These are phyloP conservation scores for Trachelus stipa DNA, from an alignment of 2,888 invertebrate species.

Conservation along the genomic window DNA sequence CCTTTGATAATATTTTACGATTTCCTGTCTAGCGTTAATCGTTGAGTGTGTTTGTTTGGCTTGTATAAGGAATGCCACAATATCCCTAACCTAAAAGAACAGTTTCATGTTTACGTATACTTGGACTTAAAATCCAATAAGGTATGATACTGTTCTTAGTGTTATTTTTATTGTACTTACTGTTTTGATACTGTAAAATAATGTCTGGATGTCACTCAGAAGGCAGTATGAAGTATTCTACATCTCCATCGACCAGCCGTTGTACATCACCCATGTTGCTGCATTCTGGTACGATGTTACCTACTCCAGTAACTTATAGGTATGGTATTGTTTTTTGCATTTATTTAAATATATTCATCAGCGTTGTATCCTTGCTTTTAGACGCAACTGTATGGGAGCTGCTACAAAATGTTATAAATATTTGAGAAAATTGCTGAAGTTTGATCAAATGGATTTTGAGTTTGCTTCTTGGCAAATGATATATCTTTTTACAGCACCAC, in stretches of 20 bases:
- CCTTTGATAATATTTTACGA: neutral
- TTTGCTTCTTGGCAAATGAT: constrained; percentile 99
- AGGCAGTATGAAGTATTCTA: constrained; percentile 71
- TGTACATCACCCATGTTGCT: constrained; percentile 60
- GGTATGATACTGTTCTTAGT: neutral
- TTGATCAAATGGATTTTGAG: constrained; percentile 99
- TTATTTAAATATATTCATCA: neutral
- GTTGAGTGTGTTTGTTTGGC: neutral
- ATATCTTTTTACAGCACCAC: constrained; percentile 92
- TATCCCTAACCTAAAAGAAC: neutral
- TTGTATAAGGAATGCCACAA: neutral
- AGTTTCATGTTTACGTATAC: neutral
- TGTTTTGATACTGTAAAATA: neutral
- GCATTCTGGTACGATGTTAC: constrained; percentile 72
- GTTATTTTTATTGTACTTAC: neutral
- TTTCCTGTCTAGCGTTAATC: neutral
- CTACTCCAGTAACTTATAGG: constrained; percentile 71
- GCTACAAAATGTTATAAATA: constrained; percentile 91
- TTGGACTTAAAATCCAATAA: neutral
- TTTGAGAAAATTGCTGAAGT: constrained; percentile 84
- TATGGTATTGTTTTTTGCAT: constrained; percentile 21
- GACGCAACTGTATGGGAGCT: constrained; percentile 82
- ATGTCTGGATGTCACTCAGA: neutral
- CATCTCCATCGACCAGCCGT: constrained; percentile 72
- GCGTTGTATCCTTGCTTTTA: constrained; percentile 45